Evolutionary conservation across 2,888 invertebrate genomes (phyloP), one percentile per base, ranked within the genome.

Genomic region (Coelogynopora nodosa): DNA sequence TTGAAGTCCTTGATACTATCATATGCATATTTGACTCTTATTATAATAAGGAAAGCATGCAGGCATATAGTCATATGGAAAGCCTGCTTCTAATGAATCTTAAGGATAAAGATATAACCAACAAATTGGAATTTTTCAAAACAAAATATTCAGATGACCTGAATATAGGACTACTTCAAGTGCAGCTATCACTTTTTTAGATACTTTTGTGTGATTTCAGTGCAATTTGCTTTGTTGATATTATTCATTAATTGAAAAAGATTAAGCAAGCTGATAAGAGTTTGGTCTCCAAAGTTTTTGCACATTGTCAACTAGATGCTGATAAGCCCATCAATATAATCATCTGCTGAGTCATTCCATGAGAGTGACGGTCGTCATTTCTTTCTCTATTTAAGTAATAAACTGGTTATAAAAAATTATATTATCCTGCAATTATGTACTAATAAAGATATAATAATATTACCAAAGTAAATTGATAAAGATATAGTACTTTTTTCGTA

Each of bases 121-220:
- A 74, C 23, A 26, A 74, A 74, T 74, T 74, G 23, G 74, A 74
- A 74, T 74, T 5, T 74, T 26, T 74, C 74, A 74, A 74, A 26
- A 26, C 74, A 13, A 74, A 74, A 10, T 74, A 74, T 74, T 74
- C 74, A 74, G 74, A 74, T 26, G 74, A 74, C 27, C 74, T 26
- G 23, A 74, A 74, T 74, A 74, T 74, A 74, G 5, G 74, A 74
- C 74, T 74, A 26, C 74, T 74, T 74, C 74, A 74, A 74, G 27
- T 26, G 74, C 74, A 74, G 74, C 23, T 74, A 2, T 26, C 74
- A 74, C 74, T 74, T 74, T 26, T 13, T 23, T 26, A 74, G 18
- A 74, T 74, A 74, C 74, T 74, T 74, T 26, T 74, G 74, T 26
- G 74, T 74, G 74, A 74, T 74, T 74, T 74, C 23, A 74, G 23